phyloP scores from a whole-genome alignment of 2,888 invertebrate species.

The Adineta ricciae region DNA sequence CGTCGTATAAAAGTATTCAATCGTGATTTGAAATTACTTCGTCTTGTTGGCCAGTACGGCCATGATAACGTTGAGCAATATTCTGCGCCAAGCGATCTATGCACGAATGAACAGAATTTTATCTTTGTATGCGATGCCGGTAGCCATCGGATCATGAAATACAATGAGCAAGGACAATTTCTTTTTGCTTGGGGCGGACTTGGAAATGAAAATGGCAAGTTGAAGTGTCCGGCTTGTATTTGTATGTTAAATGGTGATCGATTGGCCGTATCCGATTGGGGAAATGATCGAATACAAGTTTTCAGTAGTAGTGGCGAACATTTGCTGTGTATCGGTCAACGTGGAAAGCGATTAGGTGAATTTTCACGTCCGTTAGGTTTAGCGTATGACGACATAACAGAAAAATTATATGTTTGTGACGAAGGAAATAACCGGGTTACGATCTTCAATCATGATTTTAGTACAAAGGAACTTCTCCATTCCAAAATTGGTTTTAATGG shows the following conservation, averaged over 20 bases:
- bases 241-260: constrained; percentile 17
- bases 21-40: constrained; percentile 29
- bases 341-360: constrained; percentile 27
- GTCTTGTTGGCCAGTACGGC: constrained; percentile 31
- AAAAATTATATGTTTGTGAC: neutral
- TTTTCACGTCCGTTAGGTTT: constrained; percentile 30
- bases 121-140: constrained; percentile 34
- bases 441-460: neutral
- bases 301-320: constrained; percentile 26
- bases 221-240: constrained; percentile 33
- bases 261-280: constrained; percentile 32
- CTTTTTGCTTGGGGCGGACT: constrained; percentile 28
- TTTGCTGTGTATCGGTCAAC: constrained; percentile 23
- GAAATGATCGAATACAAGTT: constrained; percentile 32
- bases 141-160: constrained; percentile 32
- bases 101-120: constrained; percentile 24
- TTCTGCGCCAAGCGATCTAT: constrained; percentile 28
- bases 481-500: constrained; percentile 6
- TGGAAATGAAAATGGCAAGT: constrained; percentile 25
- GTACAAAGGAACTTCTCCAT: neutral
- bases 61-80: constrained; percentile 23
- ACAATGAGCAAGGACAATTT: constrained; percentile 27
- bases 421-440: neutral
- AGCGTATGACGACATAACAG: constrained; percentile 17
- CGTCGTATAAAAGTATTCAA: constrained; percentile 33